Percentiles rank a stretch among this genome's conserved stretches.
Conservation (phyloP, 1,140 invertebrate genomes). For the Himalopsyche phryganea region DNA sequence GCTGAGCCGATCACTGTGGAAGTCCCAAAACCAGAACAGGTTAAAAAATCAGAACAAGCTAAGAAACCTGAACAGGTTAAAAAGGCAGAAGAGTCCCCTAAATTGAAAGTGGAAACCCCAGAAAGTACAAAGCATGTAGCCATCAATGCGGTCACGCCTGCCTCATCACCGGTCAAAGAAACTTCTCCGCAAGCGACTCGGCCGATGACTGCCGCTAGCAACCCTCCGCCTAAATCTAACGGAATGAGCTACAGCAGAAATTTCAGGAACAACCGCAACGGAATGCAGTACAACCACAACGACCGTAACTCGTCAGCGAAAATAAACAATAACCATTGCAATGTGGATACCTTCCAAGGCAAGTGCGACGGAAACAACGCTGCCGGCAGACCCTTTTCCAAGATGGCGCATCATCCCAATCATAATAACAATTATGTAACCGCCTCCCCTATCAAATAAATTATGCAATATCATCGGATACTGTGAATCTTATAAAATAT, state of each 20-base stretch:
- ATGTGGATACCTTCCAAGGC: slow-evolving; percentile 6
- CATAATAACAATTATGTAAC: slow-evolving; percentile 27
- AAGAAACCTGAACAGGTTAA: no score
- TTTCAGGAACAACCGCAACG: slow-evolving; percentile 7
- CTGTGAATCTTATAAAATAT: not conserved
- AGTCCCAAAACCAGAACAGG: no score
- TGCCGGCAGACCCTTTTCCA: not conserved
- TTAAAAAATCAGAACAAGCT: not conserved
- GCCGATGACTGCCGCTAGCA: not conserved
- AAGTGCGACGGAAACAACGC: slow-evolving; percentile 9
- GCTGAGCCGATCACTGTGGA: not conserved
- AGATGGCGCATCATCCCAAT: slow-evolving; percentile 12
- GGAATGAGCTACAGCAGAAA: slow-evolving; percentile 1
- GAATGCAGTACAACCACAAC: slow-evolving; percentile 7
- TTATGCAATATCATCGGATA: not conserved
- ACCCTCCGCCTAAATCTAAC: not conserved
- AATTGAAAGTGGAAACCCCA: not conserved
- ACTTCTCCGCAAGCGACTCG: not conserved
- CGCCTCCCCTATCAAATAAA: slow-evolving; percentile 22
- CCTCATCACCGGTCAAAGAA: not conserved
- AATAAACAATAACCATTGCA: no score
- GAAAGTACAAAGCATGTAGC: not conserved
- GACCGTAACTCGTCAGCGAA: not conserved
- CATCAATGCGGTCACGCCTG: not conserved
- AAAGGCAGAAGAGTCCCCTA: not conserved